These are phyloP conservation scores for Heterohyrax brucei DNA, from an alignment of 2,797 vertebrate species.

Conservation along the genomic window DNA sequence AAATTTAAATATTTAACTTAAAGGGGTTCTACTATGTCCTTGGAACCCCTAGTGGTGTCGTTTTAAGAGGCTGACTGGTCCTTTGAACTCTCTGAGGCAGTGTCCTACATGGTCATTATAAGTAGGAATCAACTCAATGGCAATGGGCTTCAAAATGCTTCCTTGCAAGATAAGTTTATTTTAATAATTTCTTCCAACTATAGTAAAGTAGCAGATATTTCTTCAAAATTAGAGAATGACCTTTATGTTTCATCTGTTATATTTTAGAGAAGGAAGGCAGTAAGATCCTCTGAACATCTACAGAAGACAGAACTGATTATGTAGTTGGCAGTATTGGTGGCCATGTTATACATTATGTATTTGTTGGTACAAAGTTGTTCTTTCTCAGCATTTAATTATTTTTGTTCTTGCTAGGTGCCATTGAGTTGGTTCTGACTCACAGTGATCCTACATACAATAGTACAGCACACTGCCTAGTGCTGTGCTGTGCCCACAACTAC, in stretches of 20 bases:
- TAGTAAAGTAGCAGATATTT: not conserved
- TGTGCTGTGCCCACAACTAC: too few species aligned
- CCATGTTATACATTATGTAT: not conserved
- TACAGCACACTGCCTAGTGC: too few species aligned
- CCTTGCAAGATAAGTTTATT: conserved; percentile 14
- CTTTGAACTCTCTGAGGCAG: too few species aligned
- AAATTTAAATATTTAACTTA: conserved; percentile 53
- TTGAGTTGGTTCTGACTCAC: too few species aligned
- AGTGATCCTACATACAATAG: too few species aligned
- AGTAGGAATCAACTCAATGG: too few species aligned
- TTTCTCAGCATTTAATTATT: not conserved
- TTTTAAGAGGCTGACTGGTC: too few species aligned
- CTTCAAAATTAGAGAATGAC: not conserved
- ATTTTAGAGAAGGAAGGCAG: not conserved
- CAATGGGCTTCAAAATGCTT: not conserved
- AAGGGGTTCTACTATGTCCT: not conserved
- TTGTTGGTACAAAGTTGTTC: not conserved
- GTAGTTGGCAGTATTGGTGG: not conserved
- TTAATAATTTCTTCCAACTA: not conserved
- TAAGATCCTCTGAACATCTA: not conserved
- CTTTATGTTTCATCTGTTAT: not conserved
- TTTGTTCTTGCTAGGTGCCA: too few species aligned
- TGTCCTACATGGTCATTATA: too few species aligned
- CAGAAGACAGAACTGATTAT: not conserved
- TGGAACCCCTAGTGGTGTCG: too few species aligned